Evolutionary conservation across 2,888 invertebrate species (phyloP).

Genomic region (Calliphora vomitoria): DNA sequence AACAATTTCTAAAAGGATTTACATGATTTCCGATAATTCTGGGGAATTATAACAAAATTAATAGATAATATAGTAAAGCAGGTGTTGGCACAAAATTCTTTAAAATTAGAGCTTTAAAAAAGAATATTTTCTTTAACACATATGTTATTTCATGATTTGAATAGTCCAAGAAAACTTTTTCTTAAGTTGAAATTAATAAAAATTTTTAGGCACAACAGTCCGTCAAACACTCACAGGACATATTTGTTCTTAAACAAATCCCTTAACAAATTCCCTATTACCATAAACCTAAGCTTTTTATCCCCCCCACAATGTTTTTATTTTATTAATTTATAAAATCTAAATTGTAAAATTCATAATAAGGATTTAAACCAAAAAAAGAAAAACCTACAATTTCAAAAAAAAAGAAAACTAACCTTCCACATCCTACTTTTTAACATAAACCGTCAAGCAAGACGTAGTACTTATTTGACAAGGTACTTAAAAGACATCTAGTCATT

Average conservation of each 20-base stretch:
- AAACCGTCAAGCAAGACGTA: slow-evolving; percentile 7
- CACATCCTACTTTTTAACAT: background rate
- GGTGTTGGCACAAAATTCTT: no score
- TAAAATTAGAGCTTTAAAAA: no score
- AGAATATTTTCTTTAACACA: no score
- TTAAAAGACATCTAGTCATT: slow-evolving; percentile 50
- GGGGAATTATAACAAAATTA: no score
- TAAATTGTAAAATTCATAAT: slow-evolving; percentile 25
- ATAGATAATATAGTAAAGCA: no score
- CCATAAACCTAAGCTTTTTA: slow-evolving; percentile 4
- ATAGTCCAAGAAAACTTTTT: no score
- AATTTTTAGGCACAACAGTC: no score
- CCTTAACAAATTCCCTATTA: background rate
- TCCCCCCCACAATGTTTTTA: background rate
- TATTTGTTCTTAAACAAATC: background rate
- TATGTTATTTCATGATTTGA: no score
- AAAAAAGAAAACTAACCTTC: background rate
- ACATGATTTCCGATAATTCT: no score
- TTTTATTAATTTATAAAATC: slow-evolving; percentile 19
- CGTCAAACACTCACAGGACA: no score
- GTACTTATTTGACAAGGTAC: slow-evolving; percentile 37
- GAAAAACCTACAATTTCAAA: background rate
- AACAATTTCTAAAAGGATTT: no score
- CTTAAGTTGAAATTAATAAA: no score
- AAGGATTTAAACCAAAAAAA: slow-evolving; percentile 12